phyloP scores from a whole-genome alignment of 2,113 vertebrate genomes.

The Todiramphus chloris region DNA sequence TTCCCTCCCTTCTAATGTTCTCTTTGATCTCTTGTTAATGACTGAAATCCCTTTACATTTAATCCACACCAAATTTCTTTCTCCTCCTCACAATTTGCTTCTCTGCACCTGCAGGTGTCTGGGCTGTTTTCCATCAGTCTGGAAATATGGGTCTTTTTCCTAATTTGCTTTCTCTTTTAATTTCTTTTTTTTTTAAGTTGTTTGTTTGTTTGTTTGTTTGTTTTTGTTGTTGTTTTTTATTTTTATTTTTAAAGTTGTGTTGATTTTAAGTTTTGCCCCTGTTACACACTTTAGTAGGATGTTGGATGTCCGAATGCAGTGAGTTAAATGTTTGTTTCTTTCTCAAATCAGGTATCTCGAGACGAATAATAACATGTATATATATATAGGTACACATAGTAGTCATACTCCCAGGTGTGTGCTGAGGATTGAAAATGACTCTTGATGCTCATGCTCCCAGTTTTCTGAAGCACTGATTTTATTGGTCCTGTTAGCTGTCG shows the following conservation, averaged over 20 bases:
- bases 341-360: not conserved
- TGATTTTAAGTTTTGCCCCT: not conserved
- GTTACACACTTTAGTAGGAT: not conserved
- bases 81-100: slow-evolving; percentile 47
- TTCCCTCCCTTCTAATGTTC: slow-evolving; percentile 71
- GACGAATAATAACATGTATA: not conserved
- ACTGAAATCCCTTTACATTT: slow-evolving; percentile 64
- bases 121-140: slow-evolving; percentile 2
- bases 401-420: not conserved
- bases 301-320: not conserved
- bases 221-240: too few species aligned
- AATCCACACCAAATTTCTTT: slow-evolving; percentile 62
- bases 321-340: not conserved
- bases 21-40: slow-evolving; percentile 80
- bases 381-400: not conserved
- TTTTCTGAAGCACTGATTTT: slow-evolving; percentile 5
- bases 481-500: not conserved
- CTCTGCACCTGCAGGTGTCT: slow-evolving; percentile 3
- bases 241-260: not conserved
- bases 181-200: not conserved
- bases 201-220: too few species aligned
- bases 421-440: not conserved
- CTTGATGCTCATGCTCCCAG: not conserved
- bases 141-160: not conserved
- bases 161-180: not conserved